Conservation (phyloP, 2,888 invertebrate genomes). For the Craniophora ligustri region DNA sequence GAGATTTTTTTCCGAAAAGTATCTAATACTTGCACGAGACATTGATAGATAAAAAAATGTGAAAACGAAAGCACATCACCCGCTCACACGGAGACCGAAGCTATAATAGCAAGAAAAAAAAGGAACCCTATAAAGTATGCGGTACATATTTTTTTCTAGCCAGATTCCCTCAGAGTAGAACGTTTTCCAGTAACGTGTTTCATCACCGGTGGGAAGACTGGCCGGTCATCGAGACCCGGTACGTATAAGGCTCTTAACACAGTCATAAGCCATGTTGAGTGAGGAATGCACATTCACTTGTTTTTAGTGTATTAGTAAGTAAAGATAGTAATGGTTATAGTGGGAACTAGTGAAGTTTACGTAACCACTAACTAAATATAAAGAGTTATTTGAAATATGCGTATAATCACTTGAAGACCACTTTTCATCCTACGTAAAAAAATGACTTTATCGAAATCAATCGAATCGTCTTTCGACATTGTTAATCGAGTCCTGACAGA, state of each 20-base stretch:
- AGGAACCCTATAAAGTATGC: conserved; percentile 71
- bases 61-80: conserved; percentile 28
- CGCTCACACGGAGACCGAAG: conserved; percentile 32
- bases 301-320: conserved; percentile 38
- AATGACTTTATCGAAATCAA: too few species aligned
- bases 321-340: conserved; percentile 22
- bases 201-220: conserved; percentile 69
- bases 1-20: too few species aligned
- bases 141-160: conserved; percentile 66
- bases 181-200: conserved; percentile 71
- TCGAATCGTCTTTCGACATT: too few species aligned
- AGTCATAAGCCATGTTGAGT: conserved; percentile 54
- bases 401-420: too few species aligned
- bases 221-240: conserved; percentile 61
- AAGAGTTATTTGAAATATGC: too few species aligned
- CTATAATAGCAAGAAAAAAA: conserved; percentile 69
- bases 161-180: conserved; percentile 64
- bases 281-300: conserved; percentile 50
- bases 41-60: too few species aligned
- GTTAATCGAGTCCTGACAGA: too few species aligned
- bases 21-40: too few species aligned
- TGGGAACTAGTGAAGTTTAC: neutral
- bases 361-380: too few species aligned
- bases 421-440: too few species aligned
- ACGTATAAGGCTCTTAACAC: conserved; percentile 56